Evolutionary conservation across 2,113 vertebrate genomes (phyloP).

Genomic region (Aegotheles bennettii): DNA sequence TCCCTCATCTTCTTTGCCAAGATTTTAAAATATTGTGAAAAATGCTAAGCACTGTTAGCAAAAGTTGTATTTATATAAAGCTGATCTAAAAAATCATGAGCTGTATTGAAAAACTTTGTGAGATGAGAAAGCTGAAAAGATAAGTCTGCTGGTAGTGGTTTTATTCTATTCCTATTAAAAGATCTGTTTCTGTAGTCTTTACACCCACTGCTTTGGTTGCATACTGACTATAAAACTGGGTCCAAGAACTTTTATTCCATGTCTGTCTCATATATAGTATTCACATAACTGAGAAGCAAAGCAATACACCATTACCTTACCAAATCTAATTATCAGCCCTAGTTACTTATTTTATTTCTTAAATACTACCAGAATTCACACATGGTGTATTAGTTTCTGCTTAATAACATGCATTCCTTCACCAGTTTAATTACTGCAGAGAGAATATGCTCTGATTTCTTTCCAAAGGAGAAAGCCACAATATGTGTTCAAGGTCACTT

Average conservation of each 20-base stretch:
- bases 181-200: neutral
- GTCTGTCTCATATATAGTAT: neutral
- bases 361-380: neutral
- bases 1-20: neutral
- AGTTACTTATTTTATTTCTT: conserved; percentile 1
- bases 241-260: neutral
- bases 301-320: neutral
- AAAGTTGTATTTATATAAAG: neutral
- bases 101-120: neutral
- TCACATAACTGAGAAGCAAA: neutral
- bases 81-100: neutral
- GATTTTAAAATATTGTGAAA: neutral
- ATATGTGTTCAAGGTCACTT: neutral
- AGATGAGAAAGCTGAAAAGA: neutral
- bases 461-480: neutral
- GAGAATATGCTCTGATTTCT: neutral
- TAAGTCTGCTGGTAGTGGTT: neutral
- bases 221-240: neutral
- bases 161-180: neutral
- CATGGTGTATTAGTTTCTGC: neutral
- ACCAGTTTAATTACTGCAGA: neutral
- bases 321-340: neutral
- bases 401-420: neutral
- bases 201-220: neutral
- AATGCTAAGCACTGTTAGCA: neutral